Base-by-base conservation (phyloP, 2,797 vertebrate genomes). In the Pristis pectinata region DNA sequence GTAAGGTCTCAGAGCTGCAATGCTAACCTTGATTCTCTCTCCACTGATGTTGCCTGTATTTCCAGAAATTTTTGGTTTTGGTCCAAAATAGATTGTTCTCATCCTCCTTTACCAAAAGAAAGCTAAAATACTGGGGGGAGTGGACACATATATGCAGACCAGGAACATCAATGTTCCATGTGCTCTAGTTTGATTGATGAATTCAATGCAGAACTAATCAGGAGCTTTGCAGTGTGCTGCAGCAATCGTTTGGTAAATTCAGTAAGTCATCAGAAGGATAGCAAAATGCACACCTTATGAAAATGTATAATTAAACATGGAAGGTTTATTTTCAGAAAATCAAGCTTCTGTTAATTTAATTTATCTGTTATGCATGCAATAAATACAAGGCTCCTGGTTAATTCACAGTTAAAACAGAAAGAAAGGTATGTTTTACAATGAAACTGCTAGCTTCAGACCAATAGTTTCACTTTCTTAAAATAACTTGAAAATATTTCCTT, bases 401-500 rank as follows among this genome's bases (percentile, higher is more conserved):
- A 19, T n/a, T 87, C 83, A 85, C 30, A 11, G 56, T 53, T 85
- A 27, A 30, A 83, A 83, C 22, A n/a, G 56, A 89, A 17, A 91
- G 87, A 67, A 67, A 27, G n/a, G 4, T 1, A 56, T 67, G 2
- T 9, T 67, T 24, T 24, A 41, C 13, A 27, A 41, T 41, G 87
- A 8, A 91, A 0, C 19, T 41, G 87, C 24, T 61, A 41, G n/a
- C 41, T 67, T 91, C 87, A 67, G n/a, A 0, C 6, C n/a, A 91
- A 41, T 67, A 24, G 7, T 67, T 87, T 59, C 0, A 30, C 30
- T 37, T 67, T 67, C 59, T 91, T 41, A 4, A 41, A 91, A 67
- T 59, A 85, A 15, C 44, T 83, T 83, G 79, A n/a, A 89, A 85
- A 67, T 67, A 91, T 91, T 64, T 91, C 87, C 59, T 91, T 41